Evolutionary conservation across 2,888 invertebrate genomes (phyloP).

Genomic region (Masnerella sp.): DNA sequence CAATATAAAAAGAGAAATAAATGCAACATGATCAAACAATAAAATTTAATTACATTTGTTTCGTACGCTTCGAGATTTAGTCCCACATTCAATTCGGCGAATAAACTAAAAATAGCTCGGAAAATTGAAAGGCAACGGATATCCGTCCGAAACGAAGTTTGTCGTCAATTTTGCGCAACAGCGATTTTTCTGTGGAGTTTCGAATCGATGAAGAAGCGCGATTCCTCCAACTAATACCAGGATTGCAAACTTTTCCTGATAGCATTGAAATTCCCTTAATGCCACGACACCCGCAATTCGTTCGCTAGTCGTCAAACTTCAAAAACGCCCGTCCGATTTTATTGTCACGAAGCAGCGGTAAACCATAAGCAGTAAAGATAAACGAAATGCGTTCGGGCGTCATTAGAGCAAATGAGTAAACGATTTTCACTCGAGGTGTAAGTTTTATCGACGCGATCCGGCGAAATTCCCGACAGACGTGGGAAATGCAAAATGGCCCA

Average conservation of each 20-base stretch:
- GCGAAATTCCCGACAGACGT: too few species aligned
- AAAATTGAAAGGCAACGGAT: too few species aligned
- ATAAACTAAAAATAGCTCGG: too few species aligned
- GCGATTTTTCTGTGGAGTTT: slow-evolving; percentile 18
- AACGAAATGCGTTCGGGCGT: not conserved
- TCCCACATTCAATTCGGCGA: too few species aligned
- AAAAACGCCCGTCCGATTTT: slow-evolving; percentile 12
- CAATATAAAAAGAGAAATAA: too few species aligned
- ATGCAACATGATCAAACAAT: too few species aligned
- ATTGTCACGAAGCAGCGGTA: slow-evolving; percentile 6
- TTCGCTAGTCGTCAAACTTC: slow-evolving; percentile 23
- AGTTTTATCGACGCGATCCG: slow-evolving; percentile 3
- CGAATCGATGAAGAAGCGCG: slow-evolving; percentile 30
- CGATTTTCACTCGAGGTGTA: not conserved
- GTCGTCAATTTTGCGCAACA: slow-evolving; percentile 32
- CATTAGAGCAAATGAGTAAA: slow-evolving; percentile 1
- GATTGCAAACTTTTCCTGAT: slow-evolving; percentile 22
- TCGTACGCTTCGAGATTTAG: too few species aligned
- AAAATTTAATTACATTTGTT: too few species aligned
- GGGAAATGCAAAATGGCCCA: not conserved
- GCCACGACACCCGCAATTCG: slow-evolving; percentile 8
- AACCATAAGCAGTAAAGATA: slow-evolving; percentile 15
- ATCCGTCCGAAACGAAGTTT: slow-evolving; percentile 16
- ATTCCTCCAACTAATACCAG: slow-evolving; percentile 7
- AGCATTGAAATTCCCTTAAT: slow-evolving; percentile 20